These are phyloP conservation scores for Acholoe squamosa DNA, from an alignment of 2,888 invertebrate species.

Conservation along the genomic window DNA sequence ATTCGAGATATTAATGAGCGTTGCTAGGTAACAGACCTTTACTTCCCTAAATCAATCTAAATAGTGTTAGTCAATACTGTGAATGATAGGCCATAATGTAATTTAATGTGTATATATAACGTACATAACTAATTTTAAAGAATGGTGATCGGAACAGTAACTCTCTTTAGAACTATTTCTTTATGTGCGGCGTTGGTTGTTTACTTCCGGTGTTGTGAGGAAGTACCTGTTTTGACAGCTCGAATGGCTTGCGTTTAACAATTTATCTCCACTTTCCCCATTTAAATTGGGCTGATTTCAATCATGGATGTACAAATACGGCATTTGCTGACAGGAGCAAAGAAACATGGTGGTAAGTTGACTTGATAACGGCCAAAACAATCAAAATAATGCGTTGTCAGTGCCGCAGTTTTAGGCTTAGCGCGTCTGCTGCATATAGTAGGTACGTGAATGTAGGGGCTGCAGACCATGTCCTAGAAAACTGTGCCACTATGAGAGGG, in stretches of 20 bases:
- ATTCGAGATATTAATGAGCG: neutral
- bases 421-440: no score
- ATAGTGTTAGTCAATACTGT: neutral
- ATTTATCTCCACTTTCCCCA: neutral
- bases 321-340: slow-evolving; percentile 28
- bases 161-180: neutral
- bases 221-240: slow-evolving; percentile 34
- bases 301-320: slow-evolving; percentile 59
- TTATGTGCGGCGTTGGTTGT: neutral
- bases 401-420: no score
- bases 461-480: no score
- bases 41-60: neutral
- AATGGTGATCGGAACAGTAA: neutral
- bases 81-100: neutral
- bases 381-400: no score
- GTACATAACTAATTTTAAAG: neutral
- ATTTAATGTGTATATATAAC: neutral
- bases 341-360: slow-evolving; percentile 55
- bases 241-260: neutral
- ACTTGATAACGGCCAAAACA: no score
- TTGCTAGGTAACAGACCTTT: slow-evolving; percentile 42
- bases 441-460: no score
- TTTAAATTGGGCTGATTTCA: neutral
- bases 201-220: slow-evolving; percentile 20
- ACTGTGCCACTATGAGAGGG: no score